phyloP scores from a whole-genome alignment of 2,888 invertebrate species.

The Trichopoda pennipes region DNA sequence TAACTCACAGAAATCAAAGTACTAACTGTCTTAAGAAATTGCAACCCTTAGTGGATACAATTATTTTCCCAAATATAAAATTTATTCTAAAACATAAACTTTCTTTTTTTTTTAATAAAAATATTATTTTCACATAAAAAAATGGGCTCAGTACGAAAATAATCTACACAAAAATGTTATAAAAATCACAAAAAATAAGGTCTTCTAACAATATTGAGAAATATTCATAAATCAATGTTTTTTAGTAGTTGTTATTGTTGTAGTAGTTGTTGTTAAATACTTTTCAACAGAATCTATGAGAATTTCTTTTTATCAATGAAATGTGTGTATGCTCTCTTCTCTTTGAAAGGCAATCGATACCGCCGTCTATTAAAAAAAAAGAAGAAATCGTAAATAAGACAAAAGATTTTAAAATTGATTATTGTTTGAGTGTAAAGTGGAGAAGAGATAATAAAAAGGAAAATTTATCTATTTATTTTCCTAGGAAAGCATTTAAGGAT shows the following conservation, averaged over 20 bases:
- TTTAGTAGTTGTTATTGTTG: not conserved
- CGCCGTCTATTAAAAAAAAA: not conserved
- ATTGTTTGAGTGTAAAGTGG: slow-evolving; percentile 27
- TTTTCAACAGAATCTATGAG: slow-evolving; percentile 27
- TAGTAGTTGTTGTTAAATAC: not conserved
- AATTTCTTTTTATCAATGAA: slow-evolving; percentile 58
- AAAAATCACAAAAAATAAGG: slow-evolving; percentile 4
- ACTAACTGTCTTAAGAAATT: slow-evolving; percentile 13
- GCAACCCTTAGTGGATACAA: slow-evolving; percentile 46
- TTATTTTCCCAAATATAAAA: not conserved
- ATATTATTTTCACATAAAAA: slow-evolving; percentile 54
- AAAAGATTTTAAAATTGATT: slow-evolving; percentile 43
- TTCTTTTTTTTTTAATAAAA: slow-evolving; percentile 47
- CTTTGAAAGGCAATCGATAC: slow-evolving; percentile 29
- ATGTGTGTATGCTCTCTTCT: slow-evolving; percentile 11
- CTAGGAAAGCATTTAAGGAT: slow-evolving; percentile 12
- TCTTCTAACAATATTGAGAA: not conserved
- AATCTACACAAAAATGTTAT: slow-evolving; percentile 13
- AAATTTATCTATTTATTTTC: slow-evolving; percentile 27
- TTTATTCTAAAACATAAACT: slow-evolving; percentile 17
- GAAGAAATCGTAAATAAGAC: slow-evolving; percentile 32
- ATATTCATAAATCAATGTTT: not conserved
- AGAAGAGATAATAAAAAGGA: slow-evolving; percentile 12
- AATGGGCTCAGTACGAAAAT: slow-evolving; percentile 19
- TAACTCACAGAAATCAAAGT: slow-evolving; percentile 1